phyloP scores from a whole-genome alignment of 1,140 invertebrate genomes.

The Drosophila kikkawai region DNA sequence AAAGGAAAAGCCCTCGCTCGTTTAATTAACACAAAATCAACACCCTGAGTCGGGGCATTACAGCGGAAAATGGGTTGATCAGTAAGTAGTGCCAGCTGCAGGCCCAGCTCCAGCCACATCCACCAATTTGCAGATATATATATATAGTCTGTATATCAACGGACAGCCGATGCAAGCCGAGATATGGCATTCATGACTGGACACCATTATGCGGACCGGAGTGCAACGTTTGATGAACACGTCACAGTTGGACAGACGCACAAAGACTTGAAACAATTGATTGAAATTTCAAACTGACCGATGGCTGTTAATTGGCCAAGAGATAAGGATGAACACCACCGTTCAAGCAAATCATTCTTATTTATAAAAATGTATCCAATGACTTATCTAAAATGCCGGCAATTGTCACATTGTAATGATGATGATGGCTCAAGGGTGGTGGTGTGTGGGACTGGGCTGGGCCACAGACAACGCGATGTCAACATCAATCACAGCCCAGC shows the following conservation, averaged over 20 bases:
- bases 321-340: constrained; percentile 25
- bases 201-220: constrained; percentile 38
- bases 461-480: constrained; percentile 39
- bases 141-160: constrained; percentile 1
- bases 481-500: constrained; percentile 73
- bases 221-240: constrained; percentile 81
- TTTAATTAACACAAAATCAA: constrained; percentile 76
- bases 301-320: constrained; percentile 50
- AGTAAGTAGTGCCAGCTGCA: constrained; percentile 44
- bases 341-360: constrained; percentile 23
- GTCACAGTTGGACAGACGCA: constrained; percentile 66
- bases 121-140: constrained; percentile 13
- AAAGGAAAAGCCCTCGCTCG: constrained; percentile 43
- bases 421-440: constrained; percentile 10
- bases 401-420: constrained; percentile 34
- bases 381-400: constrained; percentile 29
- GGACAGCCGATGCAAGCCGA: constrained; percentile 21
- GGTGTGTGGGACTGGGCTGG: constrained; percentile 18
- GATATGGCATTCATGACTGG: constrained; percentile 49
- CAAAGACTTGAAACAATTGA: constrained; percentile 59
- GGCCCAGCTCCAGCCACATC: constrained; percentile 30
- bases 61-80: constrained; percentile 57
- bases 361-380: constrained; percentile 5
- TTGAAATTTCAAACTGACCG: constrained; percentile 42
- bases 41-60: constrained; percentile 36